Conservation (phyloP, 1,140 invertebrate genomes). For the Papilio xuthus region DNA sequence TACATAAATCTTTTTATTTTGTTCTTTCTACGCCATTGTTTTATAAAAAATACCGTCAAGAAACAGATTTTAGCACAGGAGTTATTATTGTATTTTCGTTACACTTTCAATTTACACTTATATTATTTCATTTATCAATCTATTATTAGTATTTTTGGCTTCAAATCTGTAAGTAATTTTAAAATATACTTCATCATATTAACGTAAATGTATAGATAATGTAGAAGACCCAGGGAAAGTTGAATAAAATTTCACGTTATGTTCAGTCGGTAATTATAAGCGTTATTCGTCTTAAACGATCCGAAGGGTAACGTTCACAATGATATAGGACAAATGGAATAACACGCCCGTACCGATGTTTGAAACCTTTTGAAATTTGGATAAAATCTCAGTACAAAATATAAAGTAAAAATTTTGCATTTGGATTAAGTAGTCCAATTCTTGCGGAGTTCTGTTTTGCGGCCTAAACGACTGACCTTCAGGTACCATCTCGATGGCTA, state of each 20-base stretch:
- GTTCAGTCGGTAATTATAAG: conserved; percentile 61
- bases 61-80: too few species aligned
- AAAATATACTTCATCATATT: neutral
- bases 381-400: conserved; percentile 20
- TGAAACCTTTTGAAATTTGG: conserved; percentile 32
- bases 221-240: conserved; percentile 37
- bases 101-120: too few species aligned
- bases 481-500: too few species aligned
- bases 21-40: conserved; percentile 42
- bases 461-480: too few species aligned
- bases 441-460: too few species aligned
- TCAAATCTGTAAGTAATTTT: too few species aligned
- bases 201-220: neutral
- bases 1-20: conserved; percentile 34
- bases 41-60: conserved; percentile 16
- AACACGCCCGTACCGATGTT: neutral
- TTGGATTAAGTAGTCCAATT: too few species aligned
- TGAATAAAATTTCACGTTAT: conserved; percentile 58
- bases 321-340: conserved; percentile 48
- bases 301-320: conserved; percentile 46
- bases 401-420: neutral
- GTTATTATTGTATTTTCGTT: too few species aligned
- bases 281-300: conserved; percentile 63
- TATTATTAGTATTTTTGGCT: too few species aligned
- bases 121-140: too few species aligned